phyloP scores from a whole-genome alignment of 2,888 invertebrate genomes.

The Spisula solida region DNA sequence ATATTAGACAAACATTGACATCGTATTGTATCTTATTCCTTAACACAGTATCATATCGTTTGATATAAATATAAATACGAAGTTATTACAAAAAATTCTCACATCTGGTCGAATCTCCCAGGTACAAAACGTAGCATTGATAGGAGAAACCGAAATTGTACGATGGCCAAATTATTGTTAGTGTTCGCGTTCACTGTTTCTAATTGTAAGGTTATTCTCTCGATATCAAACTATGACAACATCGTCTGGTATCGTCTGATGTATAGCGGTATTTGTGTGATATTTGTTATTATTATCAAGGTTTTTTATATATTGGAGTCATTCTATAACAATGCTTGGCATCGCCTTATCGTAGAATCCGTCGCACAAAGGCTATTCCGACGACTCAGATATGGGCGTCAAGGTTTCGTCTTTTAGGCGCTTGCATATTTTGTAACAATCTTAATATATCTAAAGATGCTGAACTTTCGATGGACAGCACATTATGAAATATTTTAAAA shows the following conservation, averaged over 20 bases:
- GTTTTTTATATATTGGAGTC: not conserved
- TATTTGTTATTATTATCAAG: constrained; percentile 5
- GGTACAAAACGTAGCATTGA: not conserved
- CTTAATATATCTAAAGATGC: too few species aligned
- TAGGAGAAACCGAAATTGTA: not conserved
- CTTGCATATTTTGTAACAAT: too few species aligned
- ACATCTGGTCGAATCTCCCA: not conserved
- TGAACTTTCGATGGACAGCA: too few species aligned
- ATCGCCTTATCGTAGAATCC: too few species aligned
- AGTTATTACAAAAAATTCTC: not conserved
- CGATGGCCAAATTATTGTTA: not conserved
- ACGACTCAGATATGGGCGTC: too few species aligned
- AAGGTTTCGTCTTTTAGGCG: too few species aligned
- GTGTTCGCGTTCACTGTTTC: not conserved
- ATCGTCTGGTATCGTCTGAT: constrained; percentile 1
- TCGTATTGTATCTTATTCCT: not conserved
- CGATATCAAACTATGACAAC: not conserved
- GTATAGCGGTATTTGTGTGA: not conserved
- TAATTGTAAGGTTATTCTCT: not conserved
- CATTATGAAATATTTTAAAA: too few species aligned
- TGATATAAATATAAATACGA: constrained; percentile 10
- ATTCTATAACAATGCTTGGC: not conserved
- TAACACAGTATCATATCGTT: not conserved
- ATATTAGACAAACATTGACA: not conserved
- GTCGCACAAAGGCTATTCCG: too few species aligned